These are phyloP conservation scores for Platichthys stellatus DNA, from an alignment of 2,113 vertebrate genomes.

Conservation along the genomic window DNA sequence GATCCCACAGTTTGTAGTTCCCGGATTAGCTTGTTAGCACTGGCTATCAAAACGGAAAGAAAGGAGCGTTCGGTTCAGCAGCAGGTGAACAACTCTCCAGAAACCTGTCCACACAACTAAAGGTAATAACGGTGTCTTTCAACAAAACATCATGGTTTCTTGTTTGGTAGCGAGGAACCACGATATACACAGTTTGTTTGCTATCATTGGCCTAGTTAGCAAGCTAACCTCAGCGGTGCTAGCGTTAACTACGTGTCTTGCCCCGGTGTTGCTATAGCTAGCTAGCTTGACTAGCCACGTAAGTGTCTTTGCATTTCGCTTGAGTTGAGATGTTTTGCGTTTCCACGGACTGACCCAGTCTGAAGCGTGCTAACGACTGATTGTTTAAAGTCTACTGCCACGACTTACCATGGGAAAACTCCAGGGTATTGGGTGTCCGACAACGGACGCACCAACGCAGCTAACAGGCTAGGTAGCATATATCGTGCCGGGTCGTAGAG, in stretches of 20 bases:
- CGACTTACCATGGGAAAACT: accelerated
- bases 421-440: slow-evolving; percentile 15
- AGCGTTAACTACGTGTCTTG: not conserved
- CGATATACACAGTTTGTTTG: not conserved
- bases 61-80: not conserved
- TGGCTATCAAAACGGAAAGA: slow-evolving; percentile 12
- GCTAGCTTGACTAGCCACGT: not conserved
- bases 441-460: slow-evolving; percentile 20
- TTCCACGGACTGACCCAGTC: not conserved
- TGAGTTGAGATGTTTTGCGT: not conserved
- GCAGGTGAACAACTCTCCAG: slow-evolving; percentile 10
- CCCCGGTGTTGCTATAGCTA: not conserved
- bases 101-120: too few species aligned
- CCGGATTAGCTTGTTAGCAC: slow-evolving; percentile 14
- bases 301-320: not conserved
- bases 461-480: slow-evolving; percentile 20
- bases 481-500: not conserved
- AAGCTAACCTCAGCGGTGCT: not conserved
- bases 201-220: not conserved
- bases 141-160: not conserved
- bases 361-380: accelerated
- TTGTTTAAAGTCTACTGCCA: accelerated
- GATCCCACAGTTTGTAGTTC: slow-evolving; percentile 64
- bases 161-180: not conserved
- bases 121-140: accelerated